These are phyloP conservation scores for Hemichromis elongatus DNA, from an alignment of 2,113 vertebrate genomes.

Conservation along the genomic window DNA sequence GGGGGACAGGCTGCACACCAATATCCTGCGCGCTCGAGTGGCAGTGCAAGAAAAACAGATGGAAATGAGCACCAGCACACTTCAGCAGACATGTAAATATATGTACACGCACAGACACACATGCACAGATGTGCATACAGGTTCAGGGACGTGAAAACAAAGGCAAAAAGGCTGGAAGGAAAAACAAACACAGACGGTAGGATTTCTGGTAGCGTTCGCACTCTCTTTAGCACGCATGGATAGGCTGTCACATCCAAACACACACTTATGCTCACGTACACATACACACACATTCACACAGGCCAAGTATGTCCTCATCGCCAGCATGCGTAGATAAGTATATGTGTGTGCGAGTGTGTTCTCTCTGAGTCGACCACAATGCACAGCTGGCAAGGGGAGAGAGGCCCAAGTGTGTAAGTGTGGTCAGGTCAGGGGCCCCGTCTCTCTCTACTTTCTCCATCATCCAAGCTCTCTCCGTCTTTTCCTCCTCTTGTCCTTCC, in stretches of 20 bases:
- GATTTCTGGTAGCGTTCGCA: slow-evolving; percentile 39
- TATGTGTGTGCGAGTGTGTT: slow-evolving; percentile 64
- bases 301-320: slow-evolving; percentile 72
- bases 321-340: slow-evolving; percentile 65
- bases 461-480: slow-evolving; percentile 22
- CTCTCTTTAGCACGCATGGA: slow-evolving; percentile 49
- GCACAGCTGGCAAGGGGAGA: slow-evolving; percentile 66
- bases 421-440: slow-evolving; percentile 66
- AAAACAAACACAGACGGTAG: slow-evolving; percentile 52
- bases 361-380: slow-evolving; percentile 57
- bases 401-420: slow-evolving; percentile 67
- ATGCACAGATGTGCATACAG: slow-evolving; percentile 50
- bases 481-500: slow-evolving; percentile 41
- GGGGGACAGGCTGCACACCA: slow-evolving; percentile 20
- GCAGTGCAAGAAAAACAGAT: slow-evolving; percentile 47
- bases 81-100: slow-evolving; percentile 51
- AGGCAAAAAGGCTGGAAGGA: slow-evolving; percentile 27
- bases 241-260: slow-evolving; percentile 40
- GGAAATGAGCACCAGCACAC: slow-evolving; percentile 44
- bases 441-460: slow-evolving; percentile 44
- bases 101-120: slow-evolving; percentile 30
- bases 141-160: slow-evolving; percentile 48
- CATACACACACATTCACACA: slow-evolving; percentile 24
- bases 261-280: slow-evolving; percentile 1
- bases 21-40: slow-evolving; percentile 34